phyloP scores from a whole-genome alignment of 2,113 vertebrate genomes.

The Lophochroa leadbeateri region DNA sequence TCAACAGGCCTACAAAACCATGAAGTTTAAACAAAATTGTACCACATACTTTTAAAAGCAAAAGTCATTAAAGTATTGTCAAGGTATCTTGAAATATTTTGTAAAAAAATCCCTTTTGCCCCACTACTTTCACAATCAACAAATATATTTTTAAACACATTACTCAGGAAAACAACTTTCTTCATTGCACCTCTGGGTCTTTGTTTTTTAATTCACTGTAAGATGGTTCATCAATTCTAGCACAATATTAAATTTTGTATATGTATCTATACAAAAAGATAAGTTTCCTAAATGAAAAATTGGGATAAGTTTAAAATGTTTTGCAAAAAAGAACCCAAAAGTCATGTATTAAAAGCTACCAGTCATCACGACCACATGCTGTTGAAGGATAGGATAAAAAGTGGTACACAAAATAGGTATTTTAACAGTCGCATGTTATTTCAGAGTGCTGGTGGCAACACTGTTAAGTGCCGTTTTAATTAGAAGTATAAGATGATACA shows the following conservation, averaged over 20 bases:
- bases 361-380: neutral
- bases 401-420: neutral
- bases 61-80: neutral
- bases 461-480: neutral
- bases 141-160: neutral
- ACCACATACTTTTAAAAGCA: constrained; percentile 21
- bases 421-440: neutral
- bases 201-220: neutral
- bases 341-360: neutral
- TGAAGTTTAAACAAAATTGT: neutral
- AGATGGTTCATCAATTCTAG: neutral
- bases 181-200: neutral
- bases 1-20: constrained; percentile 22
- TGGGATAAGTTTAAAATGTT: neutral
- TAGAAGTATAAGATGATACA: neutral
- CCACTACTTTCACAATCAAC: neutral
- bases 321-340: neutral
- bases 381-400: neutral
- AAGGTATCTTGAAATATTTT: neutral
- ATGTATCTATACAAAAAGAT: neutral
- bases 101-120: neutral
- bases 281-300: neutral
- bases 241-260: neutral
- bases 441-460: constrained; percentile 47
- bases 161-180: neutral